phyloP scores from a whole-genome alignment of 2,113 vertebrate species.

The Paedocypris sp. region DNA sequence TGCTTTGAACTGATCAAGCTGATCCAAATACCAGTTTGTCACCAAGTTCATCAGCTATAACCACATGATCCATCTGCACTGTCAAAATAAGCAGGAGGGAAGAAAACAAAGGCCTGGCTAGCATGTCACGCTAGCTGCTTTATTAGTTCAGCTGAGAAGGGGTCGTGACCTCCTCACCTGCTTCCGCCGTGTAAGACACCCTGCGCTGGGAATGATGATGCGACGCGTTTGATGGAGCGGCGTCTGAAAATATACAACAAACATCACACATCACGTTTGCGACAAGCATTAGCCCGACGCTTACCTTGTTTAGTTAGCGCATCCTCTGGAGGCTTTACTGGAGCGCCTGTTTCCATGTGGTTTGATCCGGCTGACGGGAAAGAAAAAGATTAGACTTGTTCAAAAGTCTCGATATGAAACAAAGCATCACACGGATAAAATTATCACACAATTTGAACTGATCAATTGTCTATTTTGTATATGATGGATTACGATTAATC shows the following conservation, averaged over 20 bases:
- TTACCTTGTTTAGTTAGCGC: background rate
- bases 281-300: background rate
- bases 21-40: too few relatives aligned
- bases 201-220: background rate
- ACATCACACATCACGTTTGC: too few relatives aligned
- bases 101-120: background rate
- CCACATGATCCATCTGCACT: too few relatives aligned
- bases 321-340: background rate
- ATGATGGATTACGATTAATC: too few relatives aligned
- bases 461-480: too few relatives aligned
- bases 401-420: too few relatives aligned
- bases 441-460: too few relatives aligned
- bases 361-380: background rate
- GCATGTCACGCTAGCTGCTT: too few relatives aligned
- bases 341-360: background rate
- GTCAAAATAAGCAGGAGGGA: background rate
- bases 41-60: too few relatives aligned
- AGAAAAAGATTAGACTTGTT: background rate
- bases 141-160: background rate
- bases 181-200: background rate
- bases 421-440: too few relatives aligned
- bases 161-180: background rate
- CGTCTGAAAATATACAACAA: constrained; percentile 35
- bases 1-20: too few relatives aligned
- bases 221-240: background rate